Evolutionary conservation across 2,888 invertebrate species (phyloP).

Genomic region (Danaus chrysippus): DNA sequence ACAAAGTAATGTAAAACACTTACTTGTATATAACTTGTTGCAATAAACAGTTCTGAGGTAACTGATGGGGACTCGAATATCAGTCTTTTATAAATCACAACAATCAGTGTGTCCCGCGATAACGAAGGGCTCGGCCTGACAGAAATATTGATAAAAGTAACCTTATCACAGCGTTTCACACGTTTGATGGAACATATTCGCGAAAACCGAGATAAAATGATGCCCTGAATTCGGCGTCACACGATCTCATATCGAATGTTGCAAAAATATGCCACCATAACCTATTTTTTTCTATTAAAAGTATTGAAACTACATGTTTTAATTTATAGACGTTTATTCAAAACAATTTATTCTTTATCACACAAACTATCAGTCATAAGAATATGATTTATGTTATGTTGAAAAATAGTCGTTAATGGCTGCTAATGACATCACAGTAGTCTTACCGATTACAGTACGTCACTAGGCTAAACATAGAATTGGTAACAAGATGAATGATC

Average conservation of each 20-base stretch:
- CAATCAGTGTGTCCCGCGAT: constrained; percentile 45
- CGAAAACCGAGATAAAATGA: background rate
- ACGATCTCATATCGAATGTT: background rate
- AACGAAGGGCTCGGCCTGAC: constrained; percentile 42
- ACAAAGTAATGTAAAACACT: constrained; percentile 8
- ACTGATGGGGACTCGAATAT: constrained; percentile 3
- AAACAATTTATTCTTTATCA: too few relatives aligned
- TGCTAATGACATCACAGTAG: too few relatives aligned
- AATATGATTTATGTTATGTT: too few relatives aligned
- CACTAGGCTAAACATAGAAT: too few relatives aligned
- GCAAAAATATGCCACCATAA: too few relatives aligned
- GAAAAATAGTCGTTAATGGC: too few relatives aligned
- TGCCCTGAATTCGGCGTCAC: constrained; percentile 1
- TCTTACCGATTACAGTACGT: too few relatives aligned
- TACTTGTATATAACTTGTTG: constrained; percentile 1
- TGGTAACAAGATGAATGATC: too few relatives aligned
- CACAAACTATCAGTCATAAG: too few relatives aligned
- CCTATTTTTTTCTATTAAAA: too few relatives aligned
- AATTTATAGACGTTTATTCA: too few relatives aligned
- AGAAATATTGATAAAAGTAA: constrained; percentile 34
- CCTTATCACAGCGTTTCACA: constrained; percentile 33
- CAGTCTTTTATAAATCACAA: constrained; percentile 53
- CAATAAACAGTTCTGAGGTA: background rate
- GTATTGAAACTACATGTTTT: too few relatives aligned
- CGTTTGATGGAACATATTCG: constrained; percentile 10